phyloP scores from a whole-genome alignment of 2,113 vertebrate genomes.

The Hepsetus odoe region DNA sequence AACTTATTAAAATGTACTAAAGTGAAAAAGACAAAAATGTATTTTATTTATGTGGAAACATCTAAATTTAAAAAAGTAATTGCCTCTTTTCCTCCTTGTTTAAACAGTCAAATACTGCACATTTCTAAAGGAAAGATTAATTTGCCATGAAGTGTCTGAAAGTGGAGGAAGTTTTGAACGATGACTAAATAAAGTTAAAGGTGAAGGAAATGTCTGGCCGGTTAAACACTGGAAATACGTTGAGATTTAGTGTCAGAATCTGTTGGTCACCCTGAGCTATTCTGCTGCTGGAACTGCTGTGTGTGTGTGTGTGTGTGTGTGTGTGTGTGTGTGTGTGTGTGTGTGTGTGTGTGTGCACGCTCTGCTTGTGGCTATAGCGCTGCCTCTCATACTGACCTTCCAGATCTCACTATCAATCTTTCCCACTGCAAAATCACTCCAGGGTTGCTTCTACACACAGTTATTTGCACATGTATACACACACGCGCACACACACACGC shows the following conservation, averaged over 20 bases:
- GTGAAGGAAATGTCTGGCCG: not conserved
- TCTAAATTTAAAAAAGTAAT: too few relatives aligned
- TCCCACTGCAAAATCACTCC: constrained; percentile 98
- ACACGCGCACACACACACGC: constrained; percentile 69
- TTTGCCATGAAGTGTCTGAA: not conserved
- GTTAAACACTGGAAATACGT: not conserved
- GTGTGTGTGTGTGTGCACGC: constrained; percentile 2
- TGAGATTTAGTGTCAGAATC: not conserved
- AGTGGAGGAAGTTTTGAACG: too few relatives aligned
- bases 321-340: not conserved
- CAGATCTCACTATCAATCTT: constrained; percentile 99
- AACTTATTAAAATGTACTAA: too few relatives aligned
- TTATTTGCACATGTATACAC: constrained; percentile 81
- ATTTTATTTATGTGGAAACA: too few relatives aligned
- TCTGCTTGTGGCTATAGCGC: not conserved
- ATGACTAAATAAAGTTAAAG: not conserved
- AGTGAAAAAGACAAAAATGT: too few relatives aligned
- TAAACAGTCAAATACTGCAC: not conserved
- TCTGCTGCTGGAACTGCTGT: constrained; percentile 17
- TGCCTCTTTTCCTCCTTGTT: too few relatives aligned
- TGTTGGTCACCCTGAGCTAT: not conserved
- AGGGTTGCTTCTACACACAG: constrained; percentile 92
- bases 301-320: not conserved
- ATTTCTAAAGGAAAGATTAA: not conserved
- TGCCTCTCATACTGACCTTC: constrained; percentile 93